A percentile compares a stretch with the other conserved stretches of the same genome.
phyloP scores from a whole-genome alignment of 2,797 vertebrate genomes.

The Cirrhinus mrigala region DNA sequence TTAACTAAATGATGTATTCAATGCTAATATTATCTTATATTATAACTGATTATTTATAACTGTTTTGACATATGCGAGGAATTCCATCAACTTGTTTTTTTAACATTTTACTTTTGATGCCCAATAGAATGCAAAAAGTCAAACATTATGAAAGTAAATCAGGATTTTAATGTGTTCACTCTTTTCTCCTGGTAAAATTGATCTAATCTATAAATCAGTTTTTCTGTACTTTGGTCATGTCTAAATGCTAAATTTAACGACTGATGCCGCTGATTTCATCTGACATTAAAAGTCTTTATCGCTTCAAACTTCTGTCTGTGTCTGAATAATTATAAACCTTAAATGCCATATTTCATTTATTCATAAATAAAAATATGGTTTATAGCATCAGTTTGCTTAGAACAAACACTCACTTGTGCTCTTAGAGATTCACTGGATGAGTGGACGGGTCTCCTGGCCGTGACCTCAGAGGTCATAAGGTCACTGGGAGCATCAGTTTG shows the following conservation, averaged over 20 bases:
- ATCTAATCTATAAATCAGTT: no score
- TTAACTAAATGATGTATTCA: not conserved
- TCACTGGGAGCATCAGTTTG: slow-evolving; percentile 79
- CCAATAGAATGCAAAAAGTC: not conserved
- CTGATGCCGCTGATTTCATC: not conserved
- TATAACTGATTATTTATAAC: not conserved
- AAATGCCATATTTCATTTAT: no score
- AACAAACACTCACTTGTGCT: not conserved
- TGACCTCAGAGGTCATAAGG: slow-evolving; percentile 88
- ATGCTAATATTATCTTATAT: not conserved
- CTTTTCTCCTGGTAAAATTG: not conserved
- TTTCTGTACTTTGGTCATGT: no score
- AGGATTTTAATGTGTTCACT: not conserved
- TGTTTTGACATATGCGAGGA: no score
- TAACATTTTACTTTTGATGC: not conserved
- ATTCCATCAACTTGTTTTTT: no score
- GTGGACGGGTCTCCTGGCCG: slow-evolving; percentile 89
- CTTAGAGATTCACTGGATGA: no score
- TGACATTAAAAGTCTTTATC: not conserved
- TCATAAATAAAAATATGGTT: not conserved
- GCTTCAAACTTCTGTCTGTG: not conserved
- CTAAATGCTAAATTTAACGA: not conserved
- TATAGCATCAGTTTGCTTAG: not conserved
- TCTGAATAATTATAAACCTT: not conserved
- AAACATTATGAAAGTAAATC: not conserved